Evolutionary conservation across 1,140 invertebrate genomes (phyloP), one percentile per base, ranked within the genome.

Genomic region (Wiebesia pumilae): DNA sequence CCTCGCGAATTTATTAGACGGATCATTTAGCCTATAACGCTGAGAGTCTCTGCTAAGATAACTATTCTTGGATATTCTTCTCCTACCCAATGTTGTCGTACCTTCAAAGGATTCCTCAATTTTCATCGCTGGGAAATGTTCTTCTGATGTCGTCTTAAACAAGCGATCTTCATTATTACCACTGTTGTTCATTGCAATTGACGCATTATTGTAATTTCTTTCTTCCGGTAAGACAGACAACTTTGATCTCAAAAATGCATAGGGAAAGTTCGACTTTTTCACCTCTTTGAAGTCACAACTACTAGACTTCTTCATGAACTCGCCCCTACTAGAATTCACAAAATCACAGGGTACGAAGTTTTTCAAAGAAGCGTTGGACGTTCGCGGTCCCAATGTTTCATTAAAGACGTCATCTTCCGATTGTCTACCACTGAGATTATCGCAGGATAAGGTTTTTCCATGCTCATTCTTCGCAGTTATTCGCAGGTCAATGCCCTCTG

Each of bases 141-240:
- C 94, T 86, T 94, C 94, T 0, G 94, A 94, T 0, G 92, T 93
- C 0, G 94, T 93, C 71, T 94, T 93, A 69, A 94, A 92, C 0
- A 86, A 54, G 24, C 92, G 89, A 14, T 93, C 93, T 51, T 93
- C 93, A 51, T 94, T 93, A 67, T n/a, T 54, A 62, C 84, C 78
- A 19, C 71, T 86, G 43, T 89, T 93, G 58, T 94, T 90, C 92
- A 65, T 94, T 91, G 97, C 96, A 92, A 97, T 96, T 0, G 96
- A 35, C 12, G 40, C 67, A 30, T 81, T 62, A 3, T 14, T 35
- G 43, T 83, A 83, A 51, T 87, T 93, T 79, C 95, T 95, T 91
- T 97, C 96, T 93, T 97, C 96, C 0, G 96, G 96, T 75, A 97
- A 92, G 40, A 97, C 96, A 0, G 96, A 96, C 27, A 97, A 89